These are phyloP conservation scores for Psittacula derbiana DNA, from an alignment of 2,797 vertebrate species.

Conservation along the genomic window DNA sequence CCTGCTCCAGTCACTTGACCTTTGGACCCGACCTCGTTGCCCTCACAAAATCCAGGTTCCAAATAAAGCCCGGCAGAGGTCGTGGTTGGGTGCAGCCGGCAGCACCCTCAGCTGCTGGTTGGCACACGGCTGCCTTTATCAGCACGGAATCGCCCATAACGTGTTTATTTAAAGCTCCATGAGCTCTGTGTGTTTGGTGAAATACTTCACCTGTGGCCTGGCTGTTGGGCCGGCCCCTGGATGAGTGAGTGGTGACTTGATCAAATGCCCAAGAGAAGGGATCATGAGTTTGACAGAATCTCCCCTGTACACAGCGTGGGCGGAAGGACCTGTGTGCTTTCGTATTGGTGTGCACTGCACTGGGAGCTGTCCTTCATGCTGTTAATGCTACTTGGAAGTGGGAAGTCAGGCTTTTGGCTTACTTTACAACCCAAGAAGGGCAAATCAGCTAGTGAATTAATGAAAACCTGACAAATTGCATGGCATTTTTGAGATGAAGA, in stretches of 20 bases:
- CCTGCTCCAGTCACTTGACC: not conserved
- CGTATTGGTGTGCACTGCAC: not conserved
- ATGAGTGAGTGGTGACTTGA: not conserved
- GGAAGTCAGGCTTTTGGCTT: not conserved
- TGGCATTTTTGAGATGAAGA: not conserved
- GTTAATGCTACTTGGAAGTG: not conserved
- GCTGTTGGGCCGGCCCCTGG: not conserved
- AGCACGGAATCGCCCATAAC: accelerated
- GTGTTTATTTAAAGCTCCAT: not conserved
- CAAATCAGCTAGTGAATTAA: not conserved
- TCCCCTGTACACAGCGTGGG: not conserved
- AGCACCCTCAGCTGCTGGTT: not conserved
- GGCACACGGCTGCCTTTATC: not conserved
- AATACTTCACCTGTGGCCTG: not conserved
- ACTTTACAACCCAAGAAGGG: not conserved
- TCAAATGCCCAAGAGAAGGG: not conserved
- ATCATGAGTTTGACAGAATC: not conserved
- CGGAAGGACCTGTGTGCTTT: not conserved
- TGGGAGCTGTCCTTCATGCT: not conserved
- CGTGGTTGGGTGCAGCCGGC: not conserved
- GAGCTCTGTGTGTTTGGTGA: not conserved
- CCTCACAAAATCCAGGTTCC: not conserved
- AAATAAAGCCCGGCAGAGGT: not conserved
- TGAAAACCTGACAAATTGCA: not conserved
- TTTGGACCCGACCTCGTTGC: not conserved